Conservation (phyloP, 2,888 invertebrate species). For the Amiota mariae region DNA sequence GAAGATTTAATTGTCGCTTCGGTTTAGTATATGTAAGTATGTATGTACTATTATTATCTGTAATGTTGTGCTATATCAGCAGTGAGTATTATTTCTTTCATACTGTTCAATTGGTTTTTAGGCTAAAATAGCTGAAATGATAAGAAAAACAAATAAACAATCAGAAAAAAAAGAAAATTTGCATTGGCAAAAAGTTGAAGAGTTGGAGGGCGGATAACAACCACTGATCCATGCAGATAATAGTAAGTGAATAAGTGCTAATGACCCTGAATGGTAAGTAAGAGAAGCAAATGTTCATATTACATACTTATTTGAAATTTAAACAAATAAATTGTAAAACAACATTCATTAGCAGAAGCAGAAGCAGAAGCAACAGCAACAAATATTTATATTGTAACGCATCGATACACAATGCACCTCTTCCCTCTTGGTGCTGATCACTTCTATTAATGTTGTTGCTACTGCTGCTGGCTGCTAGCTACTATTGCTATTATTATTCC, state of each 20-base stretch:
- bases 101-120: conserved; percentile 9
- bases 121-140: conserved; percentile 2
- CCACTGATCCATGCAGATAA: too few relatives aligned
- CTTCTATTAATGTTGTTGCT: neutral
- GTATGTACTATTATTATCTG: conserved; percentile 5
- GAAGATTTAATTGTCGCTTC: too few relatives aligned
- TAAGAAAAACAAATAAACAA: neutral
- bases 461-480: too few relatives aligned
- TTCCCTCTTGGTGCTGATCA: neutral
- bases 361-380: neutral
- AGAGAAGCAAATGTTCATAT: too few relatives aligned
- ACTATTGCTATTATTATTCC: neutral
- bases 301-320: too few relatives aligned
- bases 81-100: conserved; percentile 23
- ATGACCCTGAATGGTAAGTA: too few relatives aligned
- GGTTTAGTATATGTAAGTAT: neutral
- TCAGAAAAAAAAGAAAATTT: conserved; percentile 2
- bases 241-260: too few relatives aligned
- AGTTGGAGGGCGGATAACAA: neutral
- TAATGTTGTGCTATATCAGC: neutral
- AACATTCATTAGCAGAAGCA: neutral
- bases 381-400: neutral
- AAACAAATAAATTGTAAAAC: too few relatives aligned
- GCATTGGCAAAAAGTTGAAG: neutral
- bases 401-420: conserved; percentile 8